Conservation (phyloP, 2,797 vertebrate species). For the Picus viridis region DNA sequence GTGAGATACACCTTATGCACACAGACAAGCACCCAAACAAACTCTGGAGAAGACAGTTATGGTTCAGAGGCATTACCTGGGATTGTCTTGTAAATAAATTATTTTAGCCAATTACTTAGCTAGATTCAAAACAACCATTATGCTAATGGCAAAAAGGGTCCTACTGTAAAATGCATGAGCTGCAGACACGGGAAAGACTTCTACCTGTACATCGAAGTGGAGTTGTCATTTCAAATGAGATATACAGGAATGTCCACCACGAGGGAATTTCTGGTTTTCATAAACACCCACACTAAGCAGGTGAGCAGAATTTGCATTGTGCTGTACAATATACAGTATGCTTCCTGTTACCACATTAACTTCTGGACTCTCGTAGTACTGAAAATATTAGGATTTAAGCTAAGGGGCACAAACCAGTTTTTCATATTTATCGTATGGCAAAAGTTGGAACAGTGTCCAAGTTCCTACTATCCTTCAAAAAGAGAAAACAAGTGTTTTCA, state of each 20-base stretch:
- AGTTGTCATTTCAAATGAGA: neutral
- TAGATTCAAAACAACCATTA: neutral
- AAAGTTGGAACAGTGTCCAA: neutral
- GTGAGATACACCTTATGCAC: neutral
- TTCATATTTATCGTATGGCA: neutral
- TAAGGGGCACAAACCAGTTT: neutral
- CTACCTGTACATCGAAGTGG: too few species aligned
- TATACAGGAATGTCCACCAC: neutral
- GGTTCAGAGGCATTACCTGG: neutral
- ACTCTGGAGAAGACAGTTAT: neutral
- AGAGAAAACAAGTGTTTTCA: neutral
- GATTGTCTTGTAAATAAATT: neutral
- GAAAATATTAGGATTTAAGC: neutral
- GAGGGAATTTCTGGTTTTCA: neutral
- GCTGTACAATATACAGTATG: neutral
- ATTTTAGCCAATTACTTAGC: neutral
- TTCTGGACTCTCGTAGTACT: neutral
- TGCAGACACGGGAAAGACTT: neutral
- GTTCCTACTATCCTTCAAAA: neutral
- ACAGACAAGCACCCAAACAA: neutral
- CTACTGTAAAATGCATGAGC: neutral
- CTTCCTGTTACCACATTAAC: neutral
- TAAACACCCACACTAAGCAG: neutral
- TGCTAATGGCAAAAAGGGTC: neutral
- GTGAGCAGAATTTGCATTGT: neutral